Conservation (phyloP, 2,888 invertebrate genomes). For the Archips xylosteana region DNA sequence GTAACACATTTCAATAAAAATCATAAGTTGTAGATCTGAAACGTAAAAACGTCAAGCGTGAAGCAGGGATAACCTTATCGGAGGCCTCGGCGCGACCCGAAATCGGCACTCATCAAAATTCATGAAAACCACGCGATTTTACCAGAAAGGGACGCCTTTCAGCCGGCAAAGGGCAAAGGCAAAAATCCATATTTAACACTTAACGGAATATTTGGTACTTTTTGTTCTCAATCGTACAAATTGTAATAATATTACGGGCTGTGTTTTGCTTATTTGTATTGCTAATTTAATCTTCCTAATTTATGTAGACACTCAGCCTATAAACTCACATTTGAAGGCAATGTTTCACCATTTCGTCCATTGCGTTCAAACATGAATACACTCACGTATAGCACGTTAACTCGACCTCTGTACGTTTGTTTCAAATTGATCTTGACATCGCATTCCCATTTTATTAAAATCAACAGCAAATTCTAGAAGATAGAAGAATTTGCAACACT, state of each 20-base stretch:
- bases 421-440: not conserved
- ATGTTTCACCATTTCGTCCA: constrained; percentile 7
- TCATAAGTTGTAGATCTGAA: constrained; percentile 19
- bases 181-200: constrained; percentile 42
- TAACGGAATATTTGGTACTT: constrained; percentile 27
- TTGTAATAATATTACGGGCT: not conserved
- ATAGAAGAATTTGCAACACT: too few relatives aligned
- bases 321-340: not conserved
- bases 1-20: constrained; percentile 32
- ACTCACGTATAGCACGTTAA: not conserved
- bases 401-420: not conserved
- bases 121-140: constrained; percentile 51
- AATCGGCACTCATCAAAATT: constrained; percentile 61
- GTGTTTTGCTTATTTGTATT: constrained; percentile 12
- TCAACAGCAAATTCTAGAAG: too few relatives aligned
- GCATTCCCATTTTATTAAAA: not conserved
- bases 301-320: not conserved
- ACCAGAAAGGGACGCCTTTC: constrained; percentile 39
- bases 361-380: not conserved
- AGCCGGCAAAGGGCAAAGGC: constrained; percentile 36
- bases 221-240: constrained; percentile 33
- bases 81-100: constrained; percentile 44
- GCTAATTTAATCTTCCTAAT: not conserved
- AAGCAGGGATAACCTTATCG: constrained; percentile 32
- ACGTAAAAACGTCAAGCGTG: constrained; percentile 31